Evolutionary conservation across 1,140 invertebrate species (phyloP), one percentile per base, ranked within the genome.

Genomic region (Platyscapa corneri): DNA sequence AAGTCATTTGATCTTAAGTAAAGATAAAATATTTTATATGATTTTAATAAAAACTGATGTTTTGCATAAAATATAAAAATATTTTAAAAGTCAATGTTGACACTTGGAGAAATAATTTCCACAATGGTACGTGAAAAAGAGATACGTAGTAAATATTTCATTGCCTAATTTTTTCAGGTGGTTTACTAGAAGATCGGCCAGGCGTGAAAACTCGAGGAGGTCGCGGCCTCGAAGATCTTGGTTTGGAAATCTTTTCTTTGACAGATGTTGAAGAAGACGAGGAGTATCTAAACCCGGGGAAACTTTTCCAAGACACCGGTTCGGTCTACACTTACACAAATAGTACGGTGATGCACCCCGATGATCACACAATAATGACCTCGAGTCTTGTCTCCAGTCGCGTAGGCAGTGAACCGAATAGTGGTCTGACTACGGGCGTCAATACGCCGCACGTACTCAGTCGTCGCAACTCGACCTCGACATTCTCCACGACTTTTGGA

Each of bases 191-290:
- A 89, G 97, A 97, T 76, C 94, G 97, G 83, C 97, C 98, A 3
- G 98, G 98, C 14, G 97, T 99, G 1, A 97, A 97, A 88, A 97
- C 97, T 27, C 94, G 96, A 0, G 97, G 97, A 42, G 97, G 97
- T 30, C 95, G 96, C 53, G 96, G 95, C 1, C 92, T 97, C 0
- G 96, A 97, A 86, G 96, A 96, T 80, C 94, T 97, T 23, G 97
- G 97, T n/a, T 91, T 96, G 87, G 94, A 96, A 82, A 94, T 96
- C 6, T 98, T 97, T 89, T 96, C 96, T 0, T 92, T 98, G 18
- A 96, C 96, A 37, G 98, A 99, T 92, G 95, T 97, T 0, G 98
- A 99, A 91, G 98, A 99, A 91, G 97, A 98, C 91, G 96, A 96
- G 46, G 97, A 96, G 87, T 95, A 95, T 79, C 93, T 95, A 20